Percentiles rank a stretch among this genome's conserved stretches.
These are phyloP conservation scores for Brotula barbata DNA, from an alignment of 2,797 vertebrate genomes.

Conservation along the genomic window DNA sequence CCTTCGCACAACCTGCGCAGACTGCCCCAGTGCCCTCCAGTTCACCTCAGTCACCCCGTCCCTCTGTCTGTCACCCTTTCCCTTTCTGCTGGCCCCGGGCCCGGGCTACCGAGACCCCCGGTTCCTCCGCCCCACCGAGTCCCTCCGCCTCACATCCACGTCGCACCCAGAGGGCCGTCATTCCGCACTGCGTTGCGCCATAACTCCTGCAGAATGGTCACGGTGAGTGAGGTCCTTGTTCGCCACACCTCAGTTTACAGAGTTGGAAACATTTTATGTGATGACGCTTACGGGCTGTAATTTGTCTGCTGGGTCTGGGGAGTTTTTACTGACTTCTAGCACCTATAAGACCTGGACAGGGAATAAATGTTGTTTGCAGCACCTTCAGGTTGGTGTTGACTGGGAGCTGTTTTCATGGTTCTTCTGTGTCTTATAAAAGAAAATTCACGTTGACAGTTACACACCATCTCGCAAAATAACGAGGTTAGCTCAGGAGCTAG, in stretches of 20 bases:
- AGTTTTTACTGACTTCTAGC: conserved; percentile 27
- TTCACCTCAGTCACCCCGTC: conserved; percentile 80
- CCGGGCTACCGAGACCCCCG: conserved; percentile 68
- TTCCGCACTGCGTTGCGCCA: conserved; percentile 75
- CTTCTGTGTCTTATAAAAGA: conserved; percentile 57
- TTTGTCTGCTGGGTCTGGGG: conserved; percentile 21
- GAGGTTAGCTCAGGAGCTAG: conserved; percentile 42
- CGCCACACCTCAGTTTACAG: conserved; percentile 9
- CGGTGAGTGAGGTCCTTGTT: conserved; percentile 77
- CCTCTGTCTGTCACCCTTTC: conserved; percentile 70
- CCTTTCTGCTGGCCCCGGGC: conserved; percentile 38
- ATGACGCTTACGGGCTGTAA: conserved; percentile 41
- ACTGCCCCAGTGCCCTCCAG: conserved; percentile 77
- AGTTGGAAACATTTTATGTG: conserved; percentile 45
- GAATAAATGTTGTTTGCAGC: conserved; percentile 38
- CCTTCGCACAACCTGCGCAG: conserved; percentile 75
- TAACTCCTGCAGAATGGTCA: conserved; percentile 77
- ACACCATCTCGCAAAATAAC: conserved; percentile 57
- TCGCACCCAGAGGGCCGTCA: conserved; percentile 71
- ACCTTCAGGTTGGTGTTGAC: conserved; percentile 37
- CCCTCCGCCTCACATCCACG: conserved; percentile 59
- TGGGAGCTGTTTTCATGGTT: conserved; percentile 50
- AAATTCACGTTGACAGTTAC: conserved; percentile 60
- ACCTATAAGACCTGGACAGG: conserved; percentile 26
- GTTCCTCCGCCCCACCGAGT: conserved; percentile 72